These are phyloP conservation scores for Gadopsis marmoratus DNA, from an alignment of 2,797 vertebrate species.

Conservation along the genomic window DNA sequence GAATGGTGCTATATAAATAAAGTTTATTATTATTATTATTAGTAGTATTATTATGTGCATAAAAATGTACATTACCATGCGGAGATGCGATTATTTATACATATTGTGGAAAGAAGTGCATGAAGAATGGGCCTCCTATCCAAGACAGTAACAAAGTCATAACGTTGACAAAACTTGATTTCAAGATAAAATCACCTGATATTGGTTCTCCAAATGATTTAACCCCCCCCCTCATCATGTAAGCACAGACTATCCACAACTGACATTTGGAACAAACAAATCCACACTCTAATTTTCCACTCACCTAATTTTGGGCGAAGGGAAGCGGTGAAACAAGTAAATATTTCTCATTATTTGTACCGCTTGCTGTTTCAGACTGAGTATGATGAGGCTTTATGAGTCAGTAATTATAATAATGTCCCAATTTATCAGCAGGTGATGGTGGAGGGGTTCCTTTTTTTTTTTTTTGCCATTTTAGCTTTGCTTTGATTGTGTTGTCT, in stretches of 20 bases:
- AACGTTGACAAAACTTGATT: not conserved
- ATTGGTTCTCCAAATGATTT: not conserved
- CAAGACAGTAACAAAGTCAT: not conserved
- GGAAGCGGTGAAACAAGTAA: constrained; percentile 8
- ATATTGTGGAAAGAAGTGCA: not conserved
- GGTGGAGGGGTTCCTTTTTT: not conserved
- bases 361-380: constrained; percentile 7
- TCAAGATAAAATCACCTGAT: not conserved
- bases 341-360: constrained; percentile 23
- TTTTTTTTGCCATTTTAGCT: not conserved
- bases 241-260: not conserved
- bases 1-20: no score
- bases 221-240: not conserved
- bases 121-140: not conserved
- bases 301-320: not conserved
- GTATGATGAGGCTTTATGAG: constrained; percentile 37
- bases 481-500: not conserved
- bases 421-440: constrained; percentile 32
- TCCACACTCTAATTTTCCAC: not conserved
- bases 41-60: not conserved
- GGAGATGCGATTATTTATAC: not conserved
- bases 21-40: no score
- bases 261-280: constrained; percentile 4
- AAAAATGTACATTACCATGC: not conserved
- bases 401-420: constrained; percentile 36